Evolutionary conservation across 2,888 invertebrate species (phyloP).

Genomic region (Adelognathus sp.): DNA sequence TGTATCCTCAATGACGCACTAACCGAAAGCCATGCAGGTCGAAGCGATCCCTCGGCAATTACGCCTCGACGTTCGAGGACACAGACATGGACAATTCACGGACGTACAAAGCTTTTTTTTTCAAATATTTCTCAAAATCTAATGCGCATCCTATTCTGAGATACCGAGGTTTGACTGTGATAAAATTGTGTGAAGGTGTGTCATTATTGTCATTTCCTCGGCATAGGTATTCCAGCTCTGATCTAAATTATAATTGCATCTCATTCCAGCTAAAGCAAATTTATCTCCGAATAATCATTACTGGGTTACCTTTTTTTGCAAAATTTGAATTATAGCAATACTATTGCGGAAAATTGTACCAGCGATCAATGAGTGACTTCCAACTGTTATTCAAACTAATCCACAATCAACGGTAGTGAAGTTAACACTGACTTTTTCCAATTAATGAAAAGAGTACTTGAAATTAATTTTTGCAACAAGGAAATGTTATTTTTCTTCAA

Average conservation of each 20-base stretch:
- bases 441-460: not conserved
- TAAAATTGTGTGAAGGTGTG: constrained; percentile 54
- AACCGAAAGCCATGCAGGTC: constrained; percentile 75
- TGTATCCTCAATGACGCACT: constrained; percentile 55
- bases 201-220: too few species aligned
- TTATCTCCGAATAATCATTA: not conserved
- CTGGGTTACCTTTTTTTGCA: not conserved
- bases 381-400: not conserved
- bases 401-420: not conserved
- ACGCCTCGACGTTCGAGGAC: constrained; percentile 60
- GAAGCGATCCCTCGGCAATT: constrained; percentile 72
- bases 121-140: constrained; percentile 25
- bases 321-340: not conserved
- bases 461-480: not conserved
- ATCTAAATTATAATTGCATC: too few species aligned
- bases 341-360: not conserved
- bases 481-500: not conserved
- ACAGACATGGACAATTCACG: constrained; percentile 57
- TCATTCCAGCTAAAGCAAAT: not conserved
- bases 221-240: too few species aligned
- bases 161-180: constrained; percentile 57
- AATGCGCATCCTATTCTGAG: constrained; percentile 53
- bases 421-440: not conserved
- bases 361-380: not conserved
- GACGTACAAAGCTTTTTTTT: constrained; percentile 53